These are phyloP conservation scores for Sebastes cheni DNA, from an alignment of 2,797 vertebrate genomes.

Conservation along the genomic window DNA sequence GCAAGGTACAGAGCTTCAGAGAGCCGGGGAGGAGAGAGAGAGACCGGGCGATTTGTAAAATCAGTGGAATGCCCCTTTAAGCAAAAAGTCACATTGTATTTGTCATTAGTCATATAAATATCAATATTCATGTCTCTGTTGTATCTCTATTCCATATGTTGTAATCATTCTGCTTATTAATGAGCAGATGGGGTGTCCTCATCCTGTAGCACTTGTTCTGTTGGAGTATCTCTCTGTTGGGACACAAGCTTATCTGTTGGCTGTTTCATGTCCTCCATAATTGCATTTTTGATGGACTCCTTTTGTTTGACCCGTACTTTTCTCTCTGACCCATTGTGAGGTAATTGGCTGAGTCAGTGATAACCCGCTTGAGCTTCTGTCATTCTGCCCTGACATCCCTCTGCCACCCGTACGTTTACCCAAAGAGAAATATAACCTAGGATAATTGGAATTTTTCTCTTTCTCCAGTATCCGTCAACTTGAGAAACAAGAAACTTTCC, in stretches of 20 bases:
- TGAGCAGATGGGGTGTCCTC: neutral
- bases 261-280: slow-evolving; percentile 56
- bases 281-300: slow-evolving; percentile 65
- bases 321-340: slow-evolving; percentile 54
- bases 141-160: neutral
- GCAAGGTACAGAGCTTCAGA: too few species aligned
- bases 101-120: neutral
- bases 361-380: slow-evolving; percentile 67
- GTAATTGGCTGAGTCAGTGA: slow-evolving; percentile 78
- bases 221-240: slow-evolving; percentile 24
- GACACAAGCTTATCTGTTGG: slow-evolving; percentile 41
- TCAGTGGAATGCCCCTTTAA: neutral
- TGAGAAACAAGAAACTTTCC: slow-evolving; percentile 44
- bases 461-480: slow-evolving; percentile 40
- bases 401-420: slow-evolving; percentile 51
- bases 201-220: neutral
- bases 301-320: slow-evolving; percentile 65
- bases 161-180: neutral
- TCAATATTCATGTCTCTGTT: neutral
- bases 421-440: slow-evolving; percentile 65
- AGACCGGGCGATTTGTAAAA: neutral
- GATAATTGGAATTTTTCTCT: slow-evolving; percentile 69
- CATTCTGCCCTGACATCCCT: slow-evolving; percentile 73
- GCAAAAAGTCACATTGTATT: neutral
- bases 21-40: too few species aligned